phyloP scores from a whole-genome alignment of 2,888 invertebrate species.

The Cephalotes varians region DNA sequence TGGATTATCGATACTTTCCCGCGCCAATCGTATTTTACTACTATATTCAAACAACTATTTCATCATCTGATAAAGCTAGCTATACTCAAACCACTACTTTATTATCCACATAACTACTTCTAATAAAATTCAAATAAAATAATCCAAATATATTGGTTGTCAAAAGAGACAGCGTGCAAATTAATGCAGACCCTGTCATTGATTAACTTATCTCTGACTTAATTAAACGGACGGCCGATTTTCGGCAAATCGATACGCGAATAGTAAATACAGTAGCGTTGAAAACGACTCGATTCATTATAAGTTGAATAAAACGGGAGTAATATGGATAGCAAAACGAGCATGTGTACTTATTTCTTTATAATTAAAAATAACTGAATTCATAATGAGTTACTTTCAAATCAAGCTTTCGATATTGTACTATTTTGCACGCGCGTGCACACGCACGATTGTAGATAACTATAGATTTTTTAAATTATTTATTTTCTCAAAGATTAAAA shows the following conservation, averaged over 20 bases:
- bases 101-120: not conserved
- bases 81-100: no score
- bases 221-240: constrained; percentile 15
- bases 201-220: constrained; percentile 5
- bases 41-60: not conserved
- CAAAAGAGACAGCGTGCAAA: not conserved
- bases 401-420: not conserved
- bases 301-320: not conserved
- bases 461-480: not conserved
- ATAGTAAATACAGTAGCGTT: not conserved
- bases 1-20: not conserved
- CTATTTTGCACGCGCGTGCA: not conserved
- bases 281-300: not conserved
- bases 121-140: not conserved
- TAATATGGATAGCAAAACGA: not conserved
- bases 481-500: not conserved
- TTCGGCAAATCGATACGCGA: not conserved
- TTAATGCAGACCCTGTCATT: not conserved
- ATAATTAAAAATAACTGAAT: not conserved
- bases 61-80: not conserved
- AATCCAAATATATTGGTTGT: not conserved
- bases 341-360: not conserved
- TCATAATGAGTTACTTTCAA: not conserved
- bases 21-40: constrained; percentile 7
- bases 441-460: not conserved